Evolutionary conservation across 1,140 invertebrate species (phyloP).

Genomic region (Augochlora pura): DNA sequence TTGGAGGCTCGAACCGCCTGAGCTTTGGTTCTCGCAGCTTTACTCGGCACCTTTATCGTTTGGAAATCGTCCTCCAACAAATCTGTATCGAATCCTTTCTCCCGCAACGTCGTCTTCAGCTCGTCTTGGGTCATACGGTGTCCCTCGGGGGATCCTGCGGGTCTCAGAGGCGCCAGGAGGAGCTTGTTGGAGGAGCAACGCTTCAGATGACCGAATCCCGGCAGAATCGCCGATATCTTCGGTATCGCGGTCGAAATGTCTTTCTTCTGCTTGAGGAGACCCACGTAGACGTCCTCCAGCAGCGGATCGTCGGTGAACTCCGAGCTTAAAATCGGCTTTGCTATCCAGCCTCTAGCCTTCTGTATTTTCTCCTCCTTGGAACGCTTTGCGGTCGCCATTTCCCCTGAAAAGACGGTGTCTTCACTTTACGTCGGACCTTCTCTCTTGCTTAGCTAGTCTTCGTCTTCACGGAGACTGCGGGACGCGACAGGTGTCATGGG

Average conservation of each 20-base stretch:
- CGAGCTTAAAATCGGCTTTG: conserved; percentile 79
- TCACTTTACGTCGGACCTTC: conserved; percentile 55
- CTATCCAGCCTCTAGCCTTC: conserved; percentile 61
- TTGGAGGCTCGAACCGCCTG: conserved; percentile 85
- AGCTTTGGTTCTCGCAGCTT: conserved; percentile 83
- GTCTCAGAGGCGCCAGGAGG: conserved; percentile 80
- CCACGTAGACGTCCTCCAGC: conserved; percentile 82
- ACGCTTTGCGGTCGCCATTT: conserved; percentile 53
- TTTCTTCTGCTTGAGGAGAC: conserved; percentile 82
- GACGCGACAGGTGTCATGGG: not conserved
- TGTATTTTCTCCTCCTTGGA: conserved; percentile 55
- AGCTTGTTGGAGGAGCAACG: conserved; percentile 84
- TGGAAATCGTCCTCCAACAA: conserved; percentile 81
- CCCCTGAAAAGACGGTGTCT: conserved; percentile 67
- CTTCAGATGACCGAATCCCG: conserved; percentile 86
- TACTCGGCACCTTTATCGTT: conserved; percentile 82
- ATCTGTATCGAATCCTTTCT: conserved; percentile 79
- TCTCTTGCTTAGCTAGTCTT: conserved; percentile 13
- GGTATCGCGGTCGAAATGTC: conserved; percentile 84
- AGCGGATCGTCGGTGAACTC: conserved; percentile 80
- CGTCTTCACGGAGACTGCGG: not conserved
- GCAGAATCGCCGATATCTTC: conserved; percentile 81
- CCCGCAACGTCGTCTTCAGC: conserved; percentile 78
- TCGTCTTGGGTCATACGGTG: conserved; percentile 57
- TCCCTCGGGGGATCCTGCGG: conserved; percentile 25